Conservation (phyloP, 2,888 invertebrate species). For the Cryptus armator region DNA sequence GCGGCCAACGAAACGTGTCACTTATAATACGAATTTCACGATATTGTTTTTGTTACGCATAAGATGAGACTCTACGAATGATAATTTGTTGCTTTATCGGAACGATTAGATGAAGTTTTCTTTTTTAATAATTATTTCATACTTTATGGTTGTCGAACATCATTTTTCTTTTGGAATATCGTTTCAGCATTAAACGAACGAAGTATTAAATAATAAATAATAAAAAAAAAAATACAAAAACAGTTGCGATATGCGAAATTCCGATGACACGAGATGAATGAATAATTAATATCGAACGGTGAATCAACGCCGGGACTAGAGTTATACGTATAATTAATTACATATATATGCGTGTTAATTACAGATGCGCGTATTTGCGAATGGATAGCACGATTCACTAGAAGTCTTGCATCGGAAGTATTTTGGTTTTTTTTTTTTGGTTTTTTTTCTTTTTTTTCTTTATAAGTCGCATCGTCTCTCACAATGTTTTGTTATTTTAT, state of each 20-base stretch:
- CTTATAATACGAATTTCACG: conserved; percentile 62
- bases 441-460: neutral
- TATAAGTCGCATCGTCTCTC: conserved; percentile 9
- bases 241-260: conserved; percentile 37
- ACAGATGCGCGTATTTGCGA: conserved; percentile 61
- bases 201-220: neutral
- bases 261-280: conserved; percentile 53
- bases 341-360: conserved; percentile 65
- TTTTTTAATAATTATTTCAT: conserved; percentile 40
- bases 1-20: conserved; percentile 56
- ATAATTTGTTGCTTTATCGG: conserved; percentile 37
- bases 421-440: neutral
- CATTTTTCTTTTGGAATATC: conserved; percentile 26
- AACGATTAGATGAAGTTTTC: conserved; percentile 58
- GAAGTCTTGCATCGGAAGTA: conserved; percentile 53
- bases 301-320: conserved; percentile 58
- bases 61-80: conserved; percentile 58
- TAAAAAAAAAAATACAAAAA: neutral
- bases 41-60: conserved; percentile 48
- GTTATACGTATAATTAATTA: conserved; percentile 60
- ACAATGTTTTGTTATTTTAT: conserved; percentile 22
- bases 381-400: conserved; percentile 54
- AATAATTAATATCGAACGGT: conserved; percentile 61
- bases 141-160: conserved; percentile 35
- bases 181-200: neutral